Evolutionary conservation across 1,140 invertebrate species (phyloP).

Genomic region (Procambarus virginalis): DNA sequence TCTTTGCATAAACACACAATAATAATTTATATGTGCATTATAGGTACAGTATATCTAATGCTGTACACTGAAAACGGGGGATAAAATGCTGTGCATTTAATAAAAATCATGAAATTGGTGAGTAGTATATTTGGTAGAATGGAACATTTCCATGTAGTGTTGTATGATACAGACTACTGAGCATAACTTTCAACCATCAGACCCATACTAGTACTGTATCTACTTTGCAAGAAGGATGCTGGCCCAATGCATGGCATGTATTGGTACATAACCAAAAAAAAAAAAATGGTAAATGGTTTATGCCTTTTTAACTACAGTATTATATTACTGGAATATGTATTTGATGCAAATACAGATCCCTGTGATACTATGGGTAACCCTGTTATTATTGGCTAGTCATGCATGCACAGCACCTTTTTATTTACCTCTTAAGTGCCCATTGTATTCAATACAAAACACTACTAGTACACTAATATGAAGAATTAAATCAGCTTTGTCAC

Average conservation of each 20-base stretch:
- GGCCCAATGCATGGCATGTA: neutral
- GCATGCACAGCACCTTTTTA: neutral
- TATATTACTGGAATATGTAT: neutral
- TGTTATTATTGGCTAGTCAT: neutral
- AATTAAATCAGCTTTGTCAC: too few relatives aligned
- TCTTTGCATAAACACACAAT: too few relatives aligned
- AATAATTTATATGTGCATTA: too few relatives aligned
- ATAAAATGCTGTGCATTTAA: neutral
- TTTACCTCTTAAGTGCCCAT: neutral
- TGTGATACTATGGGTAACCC: neutral
- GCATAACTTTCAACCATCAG: neutral
- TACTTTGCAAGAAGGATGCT: neutral
- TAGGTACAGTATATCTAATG: too few relatives aligned
- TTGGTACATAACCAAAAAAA: neutral
- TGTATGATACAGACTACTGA: too few relatives aligned
- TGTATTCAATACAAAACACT: neutral
- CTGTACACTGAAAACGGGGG: too few relatives aligned
- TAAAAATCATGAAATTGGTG: neutral
- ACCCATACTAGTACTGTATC: neutral
- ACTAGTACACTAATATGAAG: too few relatives aligned
- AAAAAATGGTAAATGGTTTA: neutral
- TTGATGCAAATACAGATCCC: neutral
- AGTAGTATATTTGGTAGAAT: neutral
- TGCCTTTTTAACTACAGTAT: neutral
- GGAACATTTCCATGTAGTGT: neutral